Percentiles rank a stretch among this genome's conserved stretches.
Conservation (phyloP, 2,113 vertebrate genomes). For the Pitta sordida region DNA sequence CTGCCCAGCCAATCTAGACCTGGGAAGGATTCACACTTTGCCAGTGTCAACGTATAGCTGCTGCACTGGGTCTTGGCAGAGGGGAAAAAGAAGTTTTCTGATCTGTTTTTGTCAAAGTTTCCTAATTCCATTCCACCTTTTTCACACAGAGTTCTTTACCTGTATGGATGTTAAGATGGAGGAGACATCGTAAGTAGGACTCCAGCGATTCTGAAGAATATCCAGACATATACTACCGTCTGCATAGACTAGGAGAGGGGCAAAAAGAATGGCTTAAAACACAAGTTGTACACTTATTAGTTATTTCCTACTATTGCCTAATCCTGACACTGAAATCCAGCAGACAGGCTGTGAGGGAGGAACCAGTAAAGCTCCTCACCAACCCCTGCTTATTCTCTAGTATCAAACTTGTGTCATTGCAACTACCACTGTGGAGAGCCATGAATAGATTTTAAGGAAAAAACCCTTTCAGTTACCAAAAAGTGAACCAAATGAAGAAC, state of each 20-base stretch:
- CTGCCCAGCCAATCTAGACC: not conserved
- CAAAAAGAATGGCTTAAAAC: not conserved
- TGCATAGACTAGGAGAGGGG: conserved; percentile 86
- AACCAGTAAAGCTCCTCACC: not conserved
- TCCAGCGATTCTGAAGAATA: conserved; percentile 99
- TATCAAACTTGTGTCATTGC: not conserved
- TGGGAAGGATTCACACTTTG: not conserved
- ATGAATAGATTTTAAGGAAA: not conserved
- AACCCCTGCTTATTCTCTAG: not conserved
- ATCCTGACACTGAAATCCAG: not conserved
- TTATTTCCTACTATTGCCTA: not conserved
- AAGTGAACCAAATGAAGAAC: not conserved
- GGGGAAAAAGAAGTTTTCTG: not conserved
- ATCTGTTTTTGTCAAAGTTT: not conserved
- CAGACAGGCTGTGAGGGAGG: not conserved
- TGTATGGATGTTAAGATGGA: conserved; percentile 99
- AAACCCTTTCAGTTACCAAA: not conserved
- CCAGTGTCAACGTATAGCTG: fast-evolving
- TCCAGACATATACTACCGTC: conserved; percentile 99
- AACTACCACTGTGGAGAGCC: not conserved
- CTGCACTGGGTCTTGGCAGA: not conserved
- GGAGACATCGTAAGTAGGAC: conserved; percentile 98
- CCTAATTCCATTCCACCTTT: not conserved
- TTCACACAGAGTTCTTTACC: conserved; percentile 72
- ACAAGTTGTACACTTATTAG: not conserved